Percentiles rank a stretch among this genome's conserved stretches.
These are phyloP conservation scores for Actinostola sp. DNA, from an alignment of 92 coral and sea anemone genomes.

Conservation along the genomic window DNA sequence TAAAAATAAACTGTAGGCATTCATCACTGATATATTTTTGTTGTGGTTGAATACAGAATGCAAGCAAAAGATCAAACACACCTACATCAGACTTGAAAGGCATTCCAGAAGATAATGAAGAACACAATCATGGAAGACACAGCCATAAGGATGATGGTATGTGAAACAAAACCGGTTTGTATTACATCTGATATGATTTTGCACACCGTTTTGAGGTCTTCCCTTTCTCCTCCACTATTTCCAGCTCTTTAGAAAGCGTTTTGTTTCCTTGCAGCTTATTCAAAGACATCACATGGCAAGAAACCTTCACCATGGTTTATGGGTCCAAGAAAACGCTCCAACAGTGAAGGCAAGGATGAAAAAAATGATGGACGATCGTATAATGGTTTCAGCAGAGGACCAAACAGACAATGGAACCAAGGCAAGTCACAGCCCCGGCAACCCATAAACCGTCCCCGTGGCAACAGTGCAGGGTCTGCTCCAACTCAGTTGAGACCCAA, in stretches of 20 bases:
- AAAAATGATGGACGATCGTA: conserved; percentile 32
- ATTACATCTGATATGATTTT: too few relatives aligned
- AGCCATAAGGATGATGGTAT: conserved; percentile 5
- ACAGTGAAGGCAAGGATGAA: conserved; percentile 74
- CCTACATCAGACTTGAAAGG: conserved; percentile 85
- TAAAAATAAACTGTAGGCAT: background rate
- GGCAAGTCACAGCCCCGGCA: conserved; percentile 41
- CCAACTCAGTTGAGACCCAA: conserved; percentile 65
- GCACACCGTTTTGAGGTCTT: too few relatives aligned
- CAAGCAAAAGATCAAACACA: conserved; percentile 72
- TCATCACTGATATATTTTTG: background rate
- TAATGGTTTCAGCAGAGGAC: conserved; percentile 44
- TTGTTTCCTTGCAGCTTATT: conserved; percentile 2
- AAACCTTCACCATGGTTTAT: conserved; percentile 77
- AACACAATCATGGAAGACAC: conserved; percentile 39
- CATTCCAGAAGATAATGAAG: conserved; percentile 82
- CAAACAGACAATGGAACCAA: conserved; percentile 49
- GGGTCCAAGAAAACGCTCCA: conserved; percentile 56
- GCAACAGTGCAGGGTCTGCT: conserved; percentile 58
- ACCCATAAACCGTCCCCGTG: conserved; percentile 32
- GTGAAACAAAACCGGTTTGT: background rate
- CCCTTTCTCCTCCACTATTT: too few relatives aligned
- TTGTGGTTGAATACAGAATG: conserved; percentile 21
- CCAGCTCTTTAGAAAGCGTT: too few relatives aligned
- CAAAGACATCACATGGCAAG: conserved; percentile 40